Base-by-base conservation (phyloP, 2,888 invertebrate genomes). In the Dryadula phaetusa region DNA sequence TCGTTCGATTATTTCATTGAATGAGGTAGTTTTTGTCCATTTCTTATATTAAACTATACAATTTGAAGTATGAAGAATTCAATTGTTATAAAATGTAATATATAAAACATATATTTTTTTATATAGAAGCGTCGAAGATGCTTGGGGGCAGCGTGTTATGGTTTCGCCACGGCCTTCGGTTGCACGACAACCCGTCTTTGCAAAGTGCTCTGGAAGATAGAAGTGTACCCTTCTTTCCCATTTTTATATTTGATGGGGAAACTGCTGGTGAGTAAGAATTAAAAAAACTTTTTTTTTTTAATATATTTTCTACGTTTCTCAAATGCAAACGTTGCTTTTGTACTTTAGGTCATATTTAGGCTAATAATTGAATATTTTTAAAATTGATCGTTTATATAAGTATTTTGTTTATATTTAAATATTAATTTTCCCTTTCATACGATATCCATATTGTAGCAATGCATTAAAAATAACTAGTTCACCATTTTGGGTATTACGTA, bases 171-270 rank as follows among this genome's bases (percentile, higher is more conserved):
- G 96, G 95, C 0, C 84, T 96, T 56, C 93, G 96, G 5, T 85
- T 96, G 1, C 95, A 96, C 76, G 96, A 96, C 84, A 95, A 95
- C 85, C 95, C 96, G 0, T 93, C 96, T 0, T 79, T 96, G 32
- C 82, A 94, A 42, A 90, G 92, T 25, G 95, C 95, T 0, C 65
- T 95, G 4, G 83, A 86, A 65, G 84, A 91, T 58, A 78, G 70
- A 56, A 75, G 46, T 1, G 74, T 67, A n/a, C 89, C 90, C 0
- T 87, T 96, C 75, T 94, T 94, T 74, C 95, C 95, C 0, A 76
- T 96, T 1, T 96, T 95, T 78, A 95, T 96, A 74, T 96, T 96
- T 78, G 96, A 96, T 82, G 96, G 95, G n/a, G 94, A 95, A 82
- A 95, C 95, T 72, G 95, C 95, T 74, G 95, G 96, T 95, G 77